Base-by-base conservation (phyloP, 1,140 invertebrate species). In the Nomia melanderi region DNA sequence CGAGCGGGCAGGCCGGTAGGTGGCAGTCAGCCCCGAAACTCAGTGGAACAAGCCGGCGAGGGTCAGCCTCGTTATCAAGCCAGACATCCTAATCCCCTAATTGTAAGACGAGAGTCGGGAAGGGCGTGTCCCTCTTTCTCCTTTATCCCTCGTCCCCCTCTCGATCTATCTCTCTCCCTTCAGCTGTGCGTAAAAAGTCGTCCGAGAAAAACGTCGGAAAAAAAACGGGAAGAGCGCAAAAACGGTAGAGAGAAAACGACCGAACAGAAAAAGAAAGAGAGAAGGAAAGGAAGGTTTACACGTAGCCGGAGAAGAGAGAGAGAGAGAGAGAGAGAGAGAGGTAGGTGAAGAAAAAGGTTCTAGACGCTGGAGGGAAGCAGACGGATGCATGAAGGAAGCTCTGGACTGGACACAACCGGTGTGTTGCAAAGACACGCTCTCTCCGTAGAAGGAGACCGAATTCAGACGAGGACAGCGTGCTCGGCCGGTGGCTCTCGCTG, bases 1-100 rank as follows among this genome's bases (percentile, higher is more conserved):
- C 41, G n/a, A n/a, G n/a, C n/a, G n/a, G n/a, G n/a, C n/a, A n/a
- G n/a, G n/a, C n/a, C n/a, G n/a, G n/a, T n/a, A n/a, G n/a, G 20
- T 12, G 2, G 0, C 1, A 27, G 70, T 47, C 47, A 20, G 72
- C 20, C 47, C 31, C 17, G 31, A 53, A 53, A 50, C 29, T 33
- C 25, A 74, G 71, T 25, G 27, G 62, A 74, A 74, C 36, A 47
- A 2, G 44, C 29, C 62, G 33, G 9, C 4, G 6, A 53, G 8
- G 71, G 62, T 74, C 71, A 74, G 71, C 27, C 71, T 65, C 71
- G 71, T 74, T 74, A 66, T 25, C 31, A 20, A 41, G 62, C n/a
- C 62, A 56, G 71, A 65, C 71, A 62, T 56, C 62, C 71, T 66
- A 66, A 66, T 74, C 62, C 62, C 50, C 62, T 74, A 54, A 56